These are phyloP conservation scores for Phrynocephalus vlangalii DNA, from an alignment of 2,797 vertebrate species.

Conservation along the genomic window DNA sequence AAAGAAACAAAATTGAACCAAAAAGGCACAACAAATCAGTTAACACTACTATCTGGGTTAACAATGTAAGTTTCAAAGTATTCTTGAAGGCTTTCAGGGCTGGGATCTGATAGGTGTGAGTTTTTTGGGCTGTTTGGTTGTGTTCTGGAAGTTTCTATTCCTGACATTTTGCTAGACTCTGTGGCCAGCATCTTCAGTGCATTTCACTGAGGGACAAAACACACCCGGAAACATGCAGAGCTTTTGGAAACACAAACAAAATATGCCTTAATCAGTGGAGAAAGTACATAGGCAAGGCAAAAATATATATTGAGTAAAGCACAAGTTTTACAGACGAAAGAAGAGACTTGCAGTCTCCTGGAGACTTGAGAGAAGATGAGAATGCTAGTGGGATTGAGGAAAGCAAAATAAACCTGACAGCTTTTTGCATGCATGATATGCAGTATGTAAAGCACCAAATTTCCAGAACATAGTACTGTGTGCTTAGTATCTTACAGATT, in stretches of 20 bases:
- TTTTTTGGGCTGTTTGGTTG: too few relatives aligned
- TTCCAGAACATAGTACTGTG: not conserved
- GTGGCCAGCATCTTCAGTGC: not conserved
- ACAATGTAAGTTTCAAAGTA: not conserved
- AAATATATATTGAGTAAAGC: not conserved
- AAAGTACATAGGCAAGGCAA: not conserved
- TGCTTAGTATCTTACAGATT: not conserved
- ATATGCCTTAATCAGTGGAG: not conserved
- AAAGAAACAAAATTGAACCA: not conserved
- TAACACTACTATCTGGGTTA: not conserved
- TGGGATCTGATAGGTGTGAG: too few relatives aligned
- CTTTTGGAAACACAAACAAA: not conserved
- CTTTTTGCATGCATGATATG: not conserved
- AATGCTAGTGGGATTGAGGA: not conserved
- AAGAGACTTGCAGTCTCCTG: not conserved
- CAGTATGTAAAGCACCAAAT: not conserved
- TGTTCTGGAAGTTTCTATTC: too few relatives aligned
- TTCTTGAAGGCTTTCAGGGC: too few relatives aligned
- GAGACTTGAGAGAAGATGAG: not conserved
- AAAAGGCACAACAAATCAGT: not conserved
- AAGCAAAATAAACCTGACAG: not conserved
- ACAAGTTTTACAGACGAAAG: not conserved
- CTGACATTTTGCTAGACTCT: too few relatives aligned
- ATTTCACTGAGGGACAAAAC: not conserved
- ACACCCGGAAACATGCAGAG: not conserved